Evolutionary conservation across 2,113 vertebrate genomes (phyloP).

Genomic region (Brachypodius melanocephalos): DNA sequence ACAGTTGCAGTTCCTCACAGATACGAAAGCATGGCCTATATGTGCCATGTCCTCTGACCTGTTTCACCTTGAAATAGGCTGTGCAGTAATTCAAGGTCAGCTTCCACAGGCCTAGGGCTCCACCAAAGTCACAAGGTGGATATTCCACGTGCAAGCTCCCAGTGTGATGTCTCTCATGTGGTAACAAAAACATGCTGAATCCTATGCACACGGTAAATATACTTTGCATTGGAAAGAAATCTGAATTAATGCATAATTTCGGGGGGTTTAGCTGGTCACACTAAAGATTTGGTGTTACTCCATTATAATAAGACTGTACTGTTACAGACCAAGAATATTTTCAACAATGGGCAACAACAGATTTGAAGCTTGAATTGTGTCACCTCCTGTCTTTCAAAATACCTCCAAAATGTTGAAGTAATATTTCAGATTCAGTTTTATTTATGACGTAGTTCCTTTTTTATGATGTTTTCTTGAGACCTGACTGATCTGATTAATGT

Average conservation of each 20-base stretch:
- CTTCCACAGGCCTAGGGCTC: not conserved
- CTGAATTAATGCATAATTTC: not conserved
- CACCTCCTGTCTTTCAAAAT: no score
- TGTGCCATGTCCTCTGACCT: not conserved
- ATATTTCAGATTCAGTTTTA: no score
- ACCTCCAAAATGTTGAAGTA: no score
- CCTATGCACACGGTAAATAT: not conserved
- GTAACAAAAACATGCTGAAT: not conserved
- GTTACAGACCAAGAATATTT: no score
- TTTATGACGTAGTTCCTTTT: no score
- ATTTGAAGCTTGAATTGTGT: no score
- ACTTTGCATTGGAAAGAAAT: not conserved
- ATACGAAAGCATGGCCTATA: not conserved
- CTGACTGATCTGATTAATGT: no score
- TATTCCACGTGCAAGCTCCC: not conserved
- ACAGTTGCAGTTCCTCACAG: not conserved
- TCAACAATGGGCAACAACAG: no score
- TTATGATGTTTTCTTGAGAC: no score
- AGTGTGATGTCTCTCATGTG: no score
- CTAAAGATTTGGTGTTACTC: not conserved
- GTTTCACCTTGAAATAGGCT: not conserved
- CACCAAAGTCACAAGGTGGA: not conserved
- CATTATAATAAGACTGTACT: not conserved
- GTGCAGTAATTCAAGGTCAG: not conserved
- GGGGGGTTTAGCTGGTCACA: not conserved